Evolutionary conservation across 2,888 invertebrate genomes (phyloP), one percentile per base, ranked within the genome.

Genomic region (Steinernema hermaphroditum): DNA sequence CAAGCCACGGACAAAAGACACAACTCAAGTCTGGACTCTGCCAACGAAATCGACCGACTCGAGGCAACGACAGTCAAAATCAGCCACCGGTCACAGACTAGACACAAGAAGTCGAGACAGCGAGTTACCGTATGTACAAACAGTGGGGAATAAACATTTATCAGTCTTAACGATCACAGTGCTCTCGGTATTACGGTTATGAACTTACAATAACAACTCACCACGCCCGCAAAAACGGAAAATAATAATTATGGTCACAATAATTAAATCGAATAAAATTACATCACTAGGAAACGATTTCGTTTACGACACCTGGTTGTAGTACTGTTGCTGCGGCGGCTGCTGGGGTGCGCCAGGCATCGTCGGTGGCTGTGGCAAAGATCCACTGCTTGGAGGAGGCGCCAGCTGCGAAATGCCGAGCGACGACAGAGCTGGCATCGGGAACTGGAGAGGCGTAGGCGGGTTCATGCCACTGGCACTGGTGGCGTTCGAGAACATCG

Each of bases 361-460:
- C 54, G 54, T 24, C 1, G 54, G 54, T 4, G 54, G 54, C 54
- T 54, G 54, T 4, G 54, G 54, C 54, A 54, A 16, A 9, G 54
- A 24, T 27, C 54, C 54, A 27, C 19, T 54, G 32, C 6, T 32
- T 68, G 84, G 84, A 50, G 82, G 82, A 22, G 82, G 78, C 8
- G 82, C 79, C 37, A 85, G 75, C 32, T 81, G 78, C 8, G 77
- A 78, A 70, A 84, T 84, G 77, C 86, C 81, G 71, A 85, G 27
- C 76, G 87, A 80, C 76, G 86, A 76, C 78, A 87, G 76, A 76
- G 87, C 71, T 70, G 87, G 84, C 84, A 82, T 81, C 71, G 87
- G 83, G 77, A 82, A 78, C 76, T 83, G 77, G 76, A 85, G 74
- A 75, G 82, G 73, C 46, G 79, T 54, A 69, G 79, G 80, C n/a